phyloP scores from a whole-genome alignment of 2,888 invertebrate genomes.

The Heliconius sara region DNA sequence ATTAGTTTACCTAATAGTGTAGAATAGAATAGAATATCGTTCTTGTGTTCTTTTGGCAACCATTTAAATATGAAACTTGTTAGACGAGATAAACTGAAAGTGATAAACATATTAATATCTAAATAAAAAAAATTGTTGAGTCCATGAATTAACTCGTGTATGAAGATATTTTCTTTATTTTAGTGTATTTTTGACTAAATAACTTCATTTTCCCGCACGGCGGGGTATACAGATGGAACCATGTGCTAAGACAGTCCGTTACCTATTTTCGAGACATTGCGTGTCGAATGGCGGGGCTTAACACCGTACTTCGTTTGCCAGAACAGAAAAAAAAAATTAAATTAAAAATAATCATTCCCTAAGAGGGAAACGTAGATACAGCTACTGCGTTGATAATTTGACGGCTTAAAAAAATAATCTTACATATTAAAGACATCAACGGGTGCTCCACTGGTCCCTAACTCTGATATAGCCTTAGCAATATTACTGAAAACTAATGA shows the following conservation, averaged over 20 bases:
- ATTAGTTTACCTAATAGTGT: conserved; percentile 73
- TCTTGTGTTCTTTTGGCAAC: conserved; percentile 62
- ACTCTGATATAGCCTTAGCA: conserved; percentile 55
- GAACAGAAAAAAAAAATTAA: neutral
- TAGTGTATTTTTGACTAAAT: neutral
- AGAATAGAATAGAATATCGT: conserved; percentile 70
- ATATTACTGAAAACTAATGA: conserved; percentile 60
- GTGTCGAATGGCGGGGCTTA: too few species aligned
- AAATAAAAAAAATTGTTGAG: neutral
- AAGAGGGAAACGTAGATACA: neutral
- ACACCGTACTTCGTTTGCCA: too few species aligned
- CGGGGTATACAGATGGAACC: too few species aligned
- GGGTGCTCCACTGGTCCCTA: conserved; percentile 50
- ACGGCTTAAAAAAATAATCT: conserved; percentile 54
- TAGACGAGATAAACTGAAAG: conserved; percentile 65
- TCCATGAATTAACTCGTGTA: neutral
- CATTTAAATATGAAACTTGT: conserved; percentile 66
- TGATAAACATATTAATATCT: neutral
- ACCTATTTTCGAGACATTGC: too few species aligned
- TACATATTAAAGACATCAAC: conserved; percentile 70
- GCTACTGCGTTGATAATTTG: too few species aligned
- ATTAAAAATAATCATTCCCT: neutral
- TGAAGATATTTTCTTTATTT: neutral
- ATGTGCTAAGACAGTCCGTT: too few species aligned
- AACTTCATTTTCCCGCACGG: too few species aligned